phyloP scores from a whole-genome alignment of 2,888 invertebrate species.

The Microplitis manilae region DNA sequence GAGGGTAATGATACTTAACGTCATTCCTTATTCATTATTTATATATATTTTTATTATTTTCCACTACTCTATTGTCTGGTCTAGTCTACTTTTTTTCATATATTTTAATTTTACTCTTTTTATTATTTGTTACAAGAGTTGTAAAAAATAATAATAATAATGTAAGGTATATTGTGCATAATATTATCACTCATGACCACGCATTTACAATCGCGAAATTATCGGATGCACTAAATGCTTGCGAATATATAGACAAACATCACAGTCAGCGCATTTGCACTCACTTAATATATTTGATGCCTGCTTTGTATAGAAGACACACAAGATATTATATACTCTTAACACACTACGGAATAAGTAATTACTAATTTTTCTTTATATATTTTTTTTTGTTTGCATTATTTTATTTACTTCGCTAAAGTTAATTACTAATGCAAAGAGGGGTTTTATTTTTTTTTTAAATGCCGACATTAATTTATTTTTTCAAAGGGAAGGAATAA shows the following conservation, averaged over 20 bases:
- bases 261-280: constrained; percentile 53
- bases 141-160: constrained; percentile 12
- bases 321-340: constrained; percentile 43
- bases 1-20: constrained; percentile 3
- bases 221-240: constrained; percentile 10
- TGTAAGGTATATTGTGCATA: constrained; percentile 2
- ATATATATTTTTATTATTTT: not conserved
- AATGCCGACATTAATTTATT: no score
- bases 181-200: constrained; percentile 5
- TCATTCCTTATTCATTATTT: constrained; percentile 14
- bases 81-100: constrained; percentile 15
- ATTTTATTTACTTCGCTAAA: no score
- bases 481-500: no score
- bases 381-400: not conserved
- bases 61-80: not conserved
- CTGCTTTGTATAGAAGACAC: constrained; percentile 44
- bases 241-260: constrained; percentile 32
- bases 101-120: not conserved
- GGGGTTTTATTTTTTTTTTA: no score
- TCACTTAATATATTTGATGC: constrained; percentile 44
- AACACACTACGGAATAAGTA: not conserved
- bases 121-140: constrained; percentile 8
- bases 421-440: no score
- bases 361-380: constrained; percentile 4
- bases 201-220: constrained; percentile 1